Evolutionary conservation across 2,113 vertebrate genomes (phyloP).

Genomic region (Toxotes jaculatrix): DNA sequence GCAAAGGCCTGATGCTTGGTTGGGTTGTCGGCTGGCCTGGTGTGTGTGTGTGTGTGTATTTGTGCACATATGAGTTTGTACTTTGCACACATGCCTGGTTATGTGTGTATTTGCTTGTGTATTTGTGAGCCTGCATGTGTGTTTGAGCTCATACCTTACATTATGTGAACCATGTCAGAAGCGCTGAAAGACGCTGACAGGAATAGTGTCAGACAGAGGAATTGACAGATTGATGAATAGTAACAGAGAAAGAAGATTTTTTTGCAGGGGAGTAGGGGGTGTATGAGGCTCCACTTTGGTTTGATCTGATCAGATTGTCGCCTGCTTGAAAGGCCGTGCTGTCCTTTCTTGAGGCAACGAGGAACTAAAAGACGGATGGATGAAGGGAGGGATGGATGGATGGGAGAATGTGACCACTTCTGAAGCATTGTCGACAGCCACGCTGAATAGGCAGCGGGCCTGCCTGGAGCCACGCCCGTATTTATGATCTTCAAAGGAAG

Average conservation of each 20-base stretch:
- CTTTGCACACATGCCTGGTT: constrained; percentile 51
- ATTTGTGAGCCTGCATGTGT: constrained; percentile 11
- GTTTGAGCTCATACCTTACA: constrained; percentile 50
- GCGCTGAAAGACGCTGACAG: constrained; percentile 28
- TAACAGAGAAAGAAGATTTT: constrained; percentile 19
- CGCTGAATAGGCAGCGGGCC: constrained; percentile 75
- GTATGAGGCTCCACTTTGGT: constrained; percentile 40
- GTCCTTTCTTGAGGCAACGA: constrained; percentile 61
- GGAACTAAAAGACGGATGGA: constrained; percentile 66
- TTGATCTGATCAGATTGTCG: constrained; percentile 61
- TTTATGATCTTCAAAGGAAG: constrained; percentile 82
- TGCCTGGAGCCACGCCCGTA: constrained; percentile 76
- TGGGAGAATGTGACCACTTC: constrained; percentile 81
- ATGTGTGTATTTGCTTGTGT: constrained; percentile 41
- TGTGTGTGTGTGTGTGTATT: constrained; percentile 47
- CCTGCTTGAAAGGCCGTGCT: constrained; percentile 54
- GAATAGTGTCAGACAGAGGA: constrained; percentile 37
- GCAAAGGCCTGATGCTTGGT: constrained; percentile 74
- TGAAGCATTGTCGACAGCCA: constrained; percentile 81
- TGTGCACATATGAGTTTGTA: constrained; percentile 49
- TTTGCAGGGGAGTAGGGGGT: background rate
- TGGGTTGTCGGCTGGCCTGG: constrained; percentile 67
- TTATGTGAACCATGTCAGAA: constrained; percentile 17
- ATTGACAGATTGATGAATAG: constrained; percentile 52
- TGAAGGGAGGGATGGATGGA: constrained; percentile 72